Evolutionary conservation across 2,888 invertebrate species (phyloP), one percentile per base, ranked within the genome.

Genomic region (Leptinotarsa juncta): DNA sequence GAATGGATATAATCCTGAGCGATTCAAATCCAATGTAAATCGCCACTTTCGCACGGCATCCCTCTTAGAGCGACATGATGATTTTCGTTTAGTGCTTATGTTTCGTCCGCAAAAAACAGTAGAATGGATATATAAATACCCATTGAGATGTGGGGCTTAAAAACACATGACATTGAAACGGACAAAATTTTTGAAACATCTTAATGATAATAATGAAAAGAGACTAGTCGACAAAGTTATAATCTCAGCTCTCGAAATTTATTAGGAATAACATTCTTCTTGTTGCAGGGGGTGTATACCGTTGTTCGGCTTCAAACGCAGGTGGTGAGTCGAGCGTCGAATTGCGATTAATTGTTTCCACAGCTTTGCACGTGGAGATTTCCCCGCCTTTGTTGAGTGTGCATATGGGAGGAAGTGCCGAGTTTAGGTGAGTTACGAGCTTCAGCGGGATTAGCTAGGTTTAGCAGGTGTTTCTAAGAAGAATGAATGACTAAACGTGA

Each of bases 351-450:
- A 89, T 91, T 16, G 93, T 94, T 32, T 90, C 92, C 78, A 92
- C 92, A 23, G 91, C 93, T 67, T 88, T 94, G 32, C 91, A 92
- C 85, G 92, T 93, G 65, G 92, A 93, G 87, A 91, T 93, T 79
- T 90, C 90, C 42, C 93, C 93, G 42, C 90, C 91, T 55, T 87
- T 92, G 75, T 87, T 93, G 67, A 93, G 93, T 80, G 93, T 94
- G 50, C 94, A 94, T 86, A 92, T 94, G 87, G 94, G 93, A 4
- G 93, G 93, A 67, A 91, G 92, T 75, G 95, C 94, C 0, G 92
- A 93, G 84, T 94, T 95, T 87, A 81, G 82, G 82, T 82, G 73
- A 66, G 71, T 69, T n/a, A 71, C 57, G 4, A 57, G 57, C 12
- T 57, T 57, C 23, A 23, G 20, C 23, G 15, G 23, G 15, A 57